A percentile compares a stretch with the other conserved stretches of the same genome.
These are phyloP conservation scores for Cirrhinus mrigala DNA, from an alignment of 2,797 vertebrate species.

Conservation along the genomic window DNA sequence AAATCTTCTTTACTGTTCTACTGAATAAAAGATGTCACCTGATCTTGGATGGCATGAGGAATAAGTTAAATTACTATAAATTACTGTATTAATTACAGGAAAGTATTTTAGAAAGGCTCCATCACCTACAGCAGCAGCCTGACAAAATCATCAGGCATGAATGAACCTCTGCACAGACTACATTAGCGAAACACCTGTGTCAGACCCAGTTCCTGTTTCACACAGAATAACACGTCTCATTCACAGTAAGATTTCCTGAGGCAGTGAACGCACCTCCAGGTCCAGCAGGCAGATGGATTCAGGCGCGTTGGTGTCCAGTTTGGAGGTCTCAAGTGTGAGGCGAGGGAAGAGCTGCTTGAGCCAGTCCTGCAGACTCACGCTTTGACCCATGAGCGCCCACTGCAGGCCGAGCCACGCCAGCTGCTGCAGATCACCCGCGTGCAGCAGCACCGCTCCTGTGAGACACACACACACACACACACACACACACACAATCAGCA, in stretches of 20 bases:
- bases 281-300: slow-evolving; percentile 96
- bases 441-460: slow-evolving; percentile 85
- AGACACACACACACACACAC: slow-evolving; percentile 11
- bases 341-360: slow-evolving; percentile 92
- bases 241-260: too few relatives aligned
- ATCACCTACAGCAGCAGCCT: neutral
- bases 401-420: slow-evolving; percentile 94
- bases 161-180: neutral
- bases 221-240: neutral
- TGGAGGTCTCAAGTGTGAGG: slow-evolving; percentile 93
- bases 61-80: too few relatives aligned
- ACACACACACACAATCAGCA: neutral
- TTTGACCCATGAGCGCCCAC: slow-evolving; percentile 83
- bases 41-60: too few relatives aligned
- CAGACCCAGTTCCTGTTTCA: neutral
- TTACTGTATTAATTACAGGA: too few relatives aligned
- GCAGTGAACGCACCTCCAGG: slow-evolving; percentile 64
- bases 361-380: slow-evolving; percentile 86
- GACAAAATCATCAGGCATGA: neutral
- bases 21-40: too few relatives aligned
- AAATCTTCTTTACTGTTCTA: too few relatives aligned
- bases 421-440: slow-evolving; percentile 90
- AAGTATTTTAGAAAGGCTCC: too few relatives aligned
- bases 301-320: slow-evolving; percentile 90
- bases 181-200: too few relatives aligned